Evolutionary conservation across 1,140 invertebrate species (phyloP).

Genomic region (Drosophila oshimai): DNA sequence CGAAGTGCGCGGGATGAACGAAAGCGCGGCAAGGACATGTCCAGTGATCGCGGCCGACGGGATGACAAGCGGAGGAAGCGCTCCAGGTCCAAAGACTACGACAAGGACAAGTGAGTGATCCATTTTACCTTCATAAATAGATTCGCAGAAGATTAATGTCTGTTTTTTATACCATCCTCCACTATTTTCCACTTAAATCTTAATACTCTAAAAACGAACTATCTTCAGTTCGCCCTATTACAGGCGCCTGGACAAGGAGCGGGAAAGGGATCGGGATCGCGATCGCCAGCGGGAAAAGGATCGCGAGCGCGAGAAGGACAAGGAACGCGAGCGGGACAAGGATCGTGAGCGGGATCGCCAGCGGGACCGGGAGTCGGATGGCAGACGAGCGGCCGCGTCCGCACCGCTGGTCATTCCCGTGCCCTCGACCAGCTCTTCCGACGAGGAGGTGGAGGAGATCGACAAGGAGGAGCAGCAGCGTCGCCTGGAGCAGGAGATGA

Average conservation of each 20-base stretch:
- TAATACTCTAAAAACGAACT: background rate
- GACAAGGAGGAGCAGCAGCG: conserved; percentile 92
- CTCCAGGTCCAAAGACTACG: conserved; percentile 81
- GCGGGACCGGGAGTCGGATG: conserved; percentile 49
- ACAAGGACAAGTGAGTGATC: conserved; percentile 73
- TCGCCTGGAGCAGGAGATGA: conserved; percentile 97
- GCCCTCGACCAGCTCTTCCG: conserved; percentile 57
- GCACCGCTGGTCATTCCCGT: conserved; percentile 51
- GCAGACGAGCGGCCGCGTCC: conserved; percentile 26
- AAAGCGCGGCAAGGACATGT: conserved; percentile 69
- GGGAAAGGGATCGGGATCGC: conserved; percentile 80
- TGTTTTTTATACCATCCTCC: too few species aligned
- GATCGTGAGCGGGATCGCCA: conserved; percentile 52
- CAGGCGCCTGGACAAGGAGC: conserved; percentile 81
- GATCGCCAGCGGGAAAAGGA: conserved; percentile 78
- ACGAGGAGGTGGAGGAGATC: conserved; percentile 66
- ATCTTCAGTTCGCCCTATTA: background rate
- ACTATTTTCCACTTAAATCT: too few species aligned
- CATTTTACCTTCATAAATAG: too few species aligned
- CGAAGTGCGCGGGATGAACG: conserved; percentile 43
- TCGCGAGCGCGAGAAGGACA: conserved; percentile 70
- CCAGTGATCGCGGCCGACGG: conserved; percentile 84
- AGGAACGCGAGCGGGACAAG: conserved; percentile 79
- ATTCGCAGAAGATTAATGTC: too few species aligned
- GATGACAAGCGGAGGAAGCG: conserved; percentile 79